Conservation (phyloP, 2,113 vertebrate species). For the Todiramphus saurophagus region DNA sequence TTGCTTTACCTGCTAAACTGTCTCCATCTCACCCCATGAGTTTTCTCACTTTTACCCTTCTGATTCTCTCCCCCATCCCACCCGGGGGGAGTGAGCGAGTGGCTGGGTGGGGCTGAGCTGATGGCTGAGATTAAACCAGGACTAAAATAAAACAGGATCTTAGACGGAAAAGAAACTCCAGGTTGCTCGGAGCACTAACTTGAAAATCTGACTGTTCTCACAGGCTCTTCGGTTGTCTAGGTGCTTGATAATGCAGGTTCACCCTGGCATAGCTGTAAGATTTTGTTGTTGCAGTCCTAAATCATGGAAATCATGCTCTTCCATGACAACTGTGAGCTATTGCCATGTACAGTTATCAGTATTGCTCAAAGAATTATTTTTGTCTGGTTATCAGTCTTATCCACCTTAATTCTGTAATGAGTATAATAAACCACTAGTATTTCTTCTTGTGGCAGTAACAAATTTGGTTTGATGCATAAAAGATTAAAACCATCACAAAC, state of each 20-base stretch:
- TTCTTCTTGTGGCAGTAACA: not conserved
- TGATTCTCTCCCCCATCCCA: not conserved
- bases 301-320: not conserved
- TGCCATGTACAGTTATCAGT: not conserved
- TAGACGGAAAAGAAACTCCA: not conserved
- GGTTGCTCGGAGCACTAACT: not conserved
- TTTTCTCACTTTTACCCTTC: not conserved
- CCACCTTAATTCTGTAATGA: not conserved
- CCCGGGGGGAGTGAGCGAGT: not conserved
- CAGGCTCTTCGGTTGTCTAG: not conserved
- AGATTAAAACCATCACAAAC: not conserved
- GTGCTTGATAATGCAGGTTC: not conserved
- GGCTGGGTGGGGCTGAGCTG: not conserved
- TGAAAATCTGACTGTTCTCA: not conserved
- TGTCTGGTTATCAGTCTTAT: conserved; percentile 7
- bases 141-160: not conserved
- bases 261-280: not conserved
- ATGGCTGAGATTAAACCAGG: not conserved
- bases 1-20: not conserved
- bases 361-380: conserved; percentile 12
- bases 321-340: not conserved
- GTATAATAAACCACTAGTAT: conserved; percentile 16
- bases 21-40: not conserved
- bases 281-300: not conserved
- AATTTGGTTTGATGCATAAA: not conserved